Percentiles rank a stretch among this genome's conserved stretches.
Conservation (phyloP, 2,888 invertebrate species). For the Noctua janthe region DNA sequence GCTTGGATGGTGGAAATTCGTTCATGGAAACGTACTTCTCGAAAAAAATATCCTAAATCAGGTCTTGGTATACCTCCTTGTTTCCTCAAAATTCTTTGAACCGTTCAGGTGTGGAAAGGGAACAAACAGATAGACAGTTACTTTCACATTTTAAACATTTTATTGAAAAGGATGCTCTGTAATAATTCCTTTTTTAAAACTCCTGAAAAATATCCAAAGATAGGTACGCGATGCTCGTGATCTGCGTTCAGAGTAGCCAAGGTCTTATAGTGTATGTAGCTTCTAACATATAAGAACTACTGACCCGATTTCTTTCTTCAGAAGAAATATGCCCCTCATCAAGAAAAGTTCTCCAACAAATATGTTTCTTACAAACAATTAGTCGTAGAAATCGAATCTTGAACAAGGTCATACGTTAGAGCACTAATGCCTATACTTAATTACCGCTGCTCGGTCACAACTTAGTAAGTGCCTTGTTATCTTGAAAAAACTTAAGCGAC, state of each 20-base stretch:
- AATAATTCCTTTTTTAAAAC: background rate
- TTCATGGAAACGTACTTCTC: no score
- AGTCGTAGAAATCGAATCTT: conserved; percentile 75
- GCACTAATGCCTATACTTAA: conserved; percentile 78
- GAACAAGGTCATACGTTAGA: conserved; percentile 75
- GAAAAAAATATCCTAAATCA: background rate
- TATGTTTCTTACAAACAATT: conserved; percentile 44
- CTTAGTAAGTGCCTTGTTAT: conserved; percentile 61
- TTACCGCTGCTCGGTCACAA: conserved; percentile 77
- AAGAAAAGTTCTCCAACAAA: conserved; percentile 30
- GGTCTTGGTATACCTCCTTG: background rate
- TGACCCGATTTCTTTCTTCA: conserved; percentile 4
- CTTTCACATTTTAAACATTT: background rate
- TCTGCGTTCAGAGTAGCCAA: background rate
- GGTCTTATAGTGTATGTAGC: background rate
- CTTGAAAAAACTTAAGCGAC: conserved; percentile 62
- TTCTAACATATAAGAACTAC: background rate
- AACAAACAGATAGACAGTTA: background rate
- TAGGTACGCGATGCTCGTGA: background rate
- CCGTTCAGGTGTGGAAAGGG: background rate
- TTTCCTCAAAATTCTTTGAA: background rate
- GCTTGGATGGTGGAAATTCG: no score
- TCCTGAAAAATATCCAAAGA: background rate
- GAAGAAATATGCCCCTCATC: conserved; percentile 21
- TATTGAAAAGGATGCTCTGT: background rate